A percentile compares a stretch with the other conserved stretches of the same genome.
Evolutionary conservation across 2,888 invertebrate species (phyloP).

Genomic region (Agrotis puta): DNA sequence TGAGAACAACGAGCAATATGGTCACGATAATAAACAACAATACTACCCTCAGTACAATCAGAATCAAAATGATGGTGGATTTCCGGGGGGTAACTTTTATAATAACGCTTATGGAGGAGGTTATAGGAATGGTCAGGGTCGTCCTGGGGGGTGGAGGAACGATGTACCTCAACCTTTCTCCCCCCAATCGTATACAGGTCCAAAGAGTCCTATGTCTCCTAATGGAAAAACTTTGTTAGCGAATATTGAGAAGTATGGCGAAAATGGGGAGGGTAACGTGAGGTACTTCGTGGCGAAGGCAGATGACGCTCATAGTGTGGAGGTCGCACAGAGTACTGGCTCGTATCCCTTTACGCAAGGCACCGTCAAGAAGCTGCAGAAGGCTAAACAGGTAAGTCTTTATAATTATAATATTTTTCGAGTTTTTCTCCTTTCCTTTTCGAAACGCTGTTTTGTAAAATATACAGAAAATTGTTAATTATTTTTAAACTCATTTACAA

Average conservation of each 20-base stretch:
- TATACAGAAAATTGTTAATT: no score
- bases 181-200: constrained; percentile 75
- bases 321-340: constrained; percentile 89
- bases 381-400: constrained; percentile 89
- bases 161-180: constrained; percentile 76
- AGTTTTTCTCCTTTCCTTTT: neutral
- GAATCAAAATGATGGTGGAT: constrained; percentile 70
- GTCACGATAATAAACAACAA: constrained; percentile 69
- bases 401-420: neutral
- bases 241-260: constrained; percentile 83
- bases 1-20: constrained; percentile 76
- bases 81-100: constrained; percentile 72
- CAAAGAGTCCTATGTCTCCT: constrained; percentile 83
- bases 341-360: constrained; percentile 91
- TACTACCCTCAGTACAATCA: constrained; percentile 75
- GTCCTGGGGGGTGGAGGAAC: constrained; percentile 72
- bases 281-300: constrained; percentile 92
- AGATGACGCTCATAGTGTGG: constrained; percentile 89
- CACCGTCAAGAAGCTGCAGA: constrained; percentile 92
- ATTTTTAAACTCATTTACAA: no score
- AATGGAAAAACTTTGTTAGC: constrained; percentile 81
- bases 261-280: constrained; percentile 67
- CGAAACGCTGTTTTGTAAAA: no score
- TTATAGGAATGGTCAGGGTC: constrained; percentile 74
- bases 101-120: constrained; percentile 73